Evolutionary conservation across 2,113 vertebrate species (phyloP).

Genomic region (Lamprologus ornatipinnis): DNA sequence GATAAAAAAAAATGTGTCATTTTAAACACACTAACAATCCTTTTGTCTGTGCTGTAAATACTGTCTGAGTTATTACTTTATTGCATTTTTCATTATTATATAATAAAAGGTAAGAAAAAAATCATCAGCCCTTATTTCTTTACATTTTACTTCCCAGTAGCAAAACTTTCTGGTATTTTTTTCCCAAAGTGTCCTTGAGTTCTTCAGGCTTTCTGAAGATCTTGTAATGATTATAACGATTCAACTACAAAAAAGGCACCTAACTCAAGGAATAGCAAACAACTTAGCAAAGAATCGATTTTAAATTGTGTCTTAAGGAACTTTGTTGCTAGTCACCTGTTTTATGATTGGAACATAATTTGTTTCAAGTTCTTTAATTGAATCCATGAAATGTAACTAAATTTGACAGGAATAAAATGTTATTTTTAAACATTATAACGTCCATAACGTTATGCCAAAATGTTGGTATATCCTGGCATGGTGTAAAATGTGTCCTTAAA

Average conservation of each 20-base stretch:
- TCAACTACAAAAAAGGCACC: neutral
- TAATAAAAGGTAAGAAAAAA: neutral
- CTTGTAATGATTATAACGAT: neutral
- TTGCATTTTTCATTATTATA: neutral
- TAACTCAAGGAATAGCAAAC: neutral
- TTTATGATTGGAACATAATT: neutral
- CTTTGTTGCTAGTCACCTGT: neutral
- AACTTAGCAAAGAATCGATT: accelerated
- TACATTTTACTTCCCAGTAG: neutral
- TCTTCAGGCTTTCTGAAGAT: neutral
- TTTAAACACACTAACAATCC: neutral
- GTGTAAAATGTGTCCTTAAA: neutral
- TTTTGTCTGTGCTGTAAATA: neutral
- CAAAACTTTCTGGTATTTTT: neutral
- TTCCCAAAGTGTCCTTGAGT: neutral
- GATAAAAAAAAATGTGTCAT: neutral
- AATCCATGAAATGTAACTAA: neutral
- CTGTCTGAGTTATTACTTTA: neutral
- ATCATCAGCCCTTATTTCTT: neutral
- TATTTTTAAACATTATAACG: neutral
- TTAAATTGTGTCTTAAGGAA: neutral
- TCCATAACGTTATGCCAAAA: neutral
- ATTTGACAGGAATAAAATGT: neutral
- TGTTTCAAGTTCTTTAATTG: neutral
- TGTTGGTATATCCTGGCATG: neutral